phyloP scores from a whole-genome alignment of 2,888 invertebrate genomes.

The Caenorhabditis sp. region DNA sequence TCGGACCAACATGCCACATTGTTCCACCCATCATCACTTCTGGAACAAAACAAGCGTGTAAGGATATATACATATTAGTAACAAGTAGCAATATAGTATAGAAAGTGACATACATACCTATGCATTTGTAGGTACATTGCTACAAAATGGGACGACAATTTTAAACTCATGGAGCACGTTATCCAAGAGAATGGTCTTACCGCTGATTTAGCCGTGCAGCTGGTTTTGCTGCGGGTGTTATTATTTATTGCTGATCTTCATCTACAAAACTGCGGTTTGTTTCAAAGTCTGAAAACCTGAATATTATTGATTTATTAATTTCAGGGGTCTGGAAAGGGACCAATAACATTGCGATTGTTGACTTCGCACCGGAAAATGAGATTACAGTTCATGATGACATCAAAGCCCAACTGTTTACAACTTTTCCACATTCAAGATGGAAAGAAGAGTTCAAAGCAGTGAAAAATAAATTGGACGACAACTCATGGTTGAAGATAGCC shows the following conservation, averaged over 20 bases:
- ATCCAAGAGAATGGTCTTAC: slow-evolving; percentile 18
- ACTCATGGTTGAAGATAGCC: slow-evolving; percentile 46
- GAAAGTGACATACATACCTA: slow-evolving; percentile 5
- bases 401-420: slow-evolving; percentile 51
- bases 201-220: slow-evolving; percentile 46
- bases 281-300: slow-evolving; percentile 26
- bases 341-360: slow-evolving; percentile 54
- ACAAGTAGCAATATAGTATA: slow-evolving; percentile 2
- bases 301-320: slow-evolving; percentile 42
- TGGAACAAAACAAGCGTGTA: slow-evolving; percentile 34
- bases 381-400: slow-evolving; percentile 28
- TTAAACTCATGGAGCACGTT: slow-evolving; percentile 26
- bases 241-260: slow-evolving; percentile 46
- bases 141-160: slow-evolving; percentile 26
- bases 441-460: slow-evolving; percentile 37
- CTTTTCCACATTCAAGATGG: slow-evolving; percentile 23
- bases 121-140: slow-evolving; percentile 32
- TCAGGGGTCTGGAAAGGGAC: slow-evolving; percentile 54
- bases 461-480: slow-evolving; percentile 46
- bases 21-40: slow-evolving; percentile 16
- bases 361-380: slow-evolving; percentile 52
- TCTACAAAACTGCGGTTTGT: slow-evolving; percentile 51
- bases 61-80: slow-evolving; percentile 21
- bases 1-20: slow-evolving; percentile 29
- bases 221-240: slow-evolving; percentile 39